Base-by-base conservation (phyloP, 1,140 invertebrate species). In the Trichonephila clavata region DNA sequence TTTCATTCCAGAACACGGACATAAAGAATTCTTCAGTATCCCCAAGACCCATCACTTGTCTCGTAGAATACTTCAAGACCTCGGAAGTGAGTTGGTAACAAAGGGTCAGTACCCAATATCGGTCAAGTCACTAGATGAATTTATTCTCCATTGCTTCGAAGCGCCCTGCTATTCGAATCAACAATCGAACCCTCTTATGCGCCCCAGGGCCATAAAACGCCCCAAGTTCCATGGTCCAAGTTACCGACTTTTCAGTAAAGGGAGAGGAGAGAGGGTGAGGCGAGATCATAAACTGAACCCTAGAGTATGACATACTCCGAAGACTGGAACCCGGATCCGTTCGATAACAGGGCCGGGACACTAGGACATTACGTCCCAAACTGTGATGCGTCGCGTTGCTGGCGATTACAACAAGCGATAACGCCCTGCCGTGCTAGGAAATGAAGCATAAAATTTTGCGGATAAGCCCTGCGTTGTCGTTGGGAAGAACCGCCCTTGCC, bases 401-500 rank as follows among this genome's bases (percentile, higher is more conserved):
- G 21, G 43, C 88, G 88, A 90, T 90, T 90, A 80, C 43, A 81
- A n/a, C 43, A 20, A 50, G 71, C 80, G 88, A 90, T 90, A 90
- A 81, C 57, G 77, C 68, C 50, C 50, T 27, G 68, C 50, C 57
- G 50, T 32, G 21, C 61, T 27, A 61, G 88, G 71, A 90, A 90
- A 90, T 90, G 88, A 90, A 80, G 88, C 88, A 90, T 90, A 90
- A 90, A 90, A 90, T 90, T 90, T 68, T 21, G 71, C 20, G 65
- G 88, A 84, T 84, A 90, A 80, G 71, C 61, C 20, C 87, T 18
- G 20, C 63, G 57, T 20, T 43, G 39, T 50, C 63, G 63, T 59
- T n/a, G 63, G 43, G 87, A 61, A 63, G 59, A 63, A 60, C 27
- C 18, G 87, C 16, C 61, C 24, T 87, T 39, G 65, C 59, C 32